Evolutionary conservation across 2,888 invertebrate genomes (phyloP).

Genomic region (Pilophorus perplexus): DNA sequence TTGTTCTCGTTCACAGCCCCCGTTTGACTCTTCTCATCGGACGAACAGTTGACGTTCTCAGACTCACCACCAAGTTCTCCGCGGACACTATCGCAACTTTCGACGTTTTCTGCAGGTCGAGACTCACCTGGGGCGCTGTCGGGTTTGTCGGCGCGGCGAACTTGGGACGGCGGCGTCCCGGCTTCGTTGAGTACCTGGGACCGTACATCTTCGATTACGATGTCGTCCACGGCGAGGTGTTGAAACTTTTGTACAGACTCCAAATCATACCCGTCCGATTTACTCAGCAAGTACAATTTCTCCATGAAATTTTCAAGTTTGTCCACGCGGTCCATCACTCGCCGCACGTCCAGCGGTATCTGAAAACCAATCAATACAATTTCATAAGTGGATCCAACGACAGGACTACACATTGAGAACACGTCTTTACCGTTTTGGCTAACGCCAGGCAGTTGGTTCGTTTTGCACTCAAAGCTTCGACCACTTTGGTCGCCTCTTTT

Average conservation of each 20-base stretch:
- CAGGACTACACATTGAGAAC: not conserved
- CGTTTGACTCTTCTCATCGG: too few relatives aligned
- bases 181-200: conserved; percentile 24
- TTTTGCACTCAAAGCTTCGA: conserved; percentile 24
- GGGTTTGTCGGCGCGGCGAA: too few relatives aligned
- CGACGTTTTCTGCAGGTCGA: too few relatives aligned
- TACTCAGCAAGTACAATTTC: conserved; percentile 39
- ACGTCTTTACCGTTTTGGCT: conserved; percentile 23
- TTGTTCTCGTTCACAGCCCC: too few relatives aligned
- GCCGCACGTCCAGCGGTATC: conserved; percentile 26
- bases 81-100: too few relatives aligned
- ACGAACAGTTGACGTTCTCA: too few relatives aligned
- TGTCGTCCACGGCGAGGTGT: conserved; percentile 35
- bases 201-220: conserved; percentile 25
- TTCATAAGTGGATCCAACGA: too few relatives aligned
- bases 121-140: too few relatives aligned
- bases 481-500: conserved; percentile 26
- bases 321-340: conserved; percentile 33
- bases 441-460: conserved; percentile 28
- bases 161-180: conserved; percentile 17
- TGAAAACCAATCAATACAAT: conserved; percentile 19
- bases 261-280: conserved; percentile 34
- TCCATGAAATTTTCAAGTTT: conserved; percentile 43
- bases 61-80: too few relatives aligned
- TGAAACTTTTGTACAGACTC: conserved; percentile 38